phyloP scores from a whole-genome alignment of 2,888 invertebrate species.

The Catocala fraxini region DNA sequence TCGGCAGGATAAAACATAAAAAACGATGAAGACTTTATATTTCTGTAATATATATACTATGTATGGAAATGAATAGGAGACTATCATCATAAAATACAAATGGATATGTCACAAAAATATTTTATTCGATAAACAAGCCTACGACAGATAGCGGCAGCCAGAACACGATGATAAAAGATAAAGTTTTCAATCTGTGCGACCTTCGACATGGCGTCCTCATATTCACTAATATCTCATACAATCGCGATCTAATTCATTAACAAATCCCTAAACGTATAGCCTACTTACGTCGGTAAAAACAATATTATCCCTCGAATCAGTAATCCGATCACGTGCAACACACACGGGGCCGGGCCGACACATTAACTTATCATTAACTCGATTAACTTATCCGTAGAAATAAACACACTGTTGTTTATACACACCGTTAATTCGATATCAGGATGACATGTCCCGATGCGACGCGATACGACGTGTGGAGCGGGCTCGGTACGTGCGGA shows the following conservation, averaged over 20 bases:
- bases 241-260: constrained; percentile 65
- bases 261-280: constrained; percentile 61
- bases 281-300: constrained; percentile 78
- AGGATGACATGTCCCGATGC: constrained; percentile 75
- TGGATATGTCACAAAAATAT: constrained; percentile 26
- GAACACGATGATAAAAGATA: constrained; percentile 65
- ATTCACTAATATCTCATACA: constrained; percentile 61
- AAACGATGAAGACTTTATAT: constrained; percentile 39
- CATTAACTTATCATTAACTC: constrained; percentile 78
- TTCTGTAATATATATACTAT: constrained; percentile 32
- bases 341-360: constrained; percentile 68
- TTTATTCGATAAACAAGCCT: constrained; percentile 25
- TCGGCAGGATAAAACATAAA: constrained; percentile 55
- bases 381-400: constrained; percentile 61
- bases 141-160: constrained; percentile 22
- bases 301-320: constrained; percentile 73
- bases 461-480: constrained; percentile 58
- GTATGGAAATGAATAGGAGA: constrained; percentile 9
- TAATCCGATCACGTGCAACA: constrained; percentile 80
- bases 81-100: constrained; percentile 5
- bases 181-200: constrained; percentile 67
- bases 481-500: constrained; percentile 47
- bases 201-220: constrained; percentile 65
- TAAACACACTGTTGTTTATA: constrained; percentile 67
- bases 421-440: constrained; percentile 75